A percentile compares a stretch with the other conserved stretches of the same genome.
Evolutionary conservation across 2,888 invertebrate genomes (phyloP).

Genomic region (Eupelmus urozonus): DNA sequence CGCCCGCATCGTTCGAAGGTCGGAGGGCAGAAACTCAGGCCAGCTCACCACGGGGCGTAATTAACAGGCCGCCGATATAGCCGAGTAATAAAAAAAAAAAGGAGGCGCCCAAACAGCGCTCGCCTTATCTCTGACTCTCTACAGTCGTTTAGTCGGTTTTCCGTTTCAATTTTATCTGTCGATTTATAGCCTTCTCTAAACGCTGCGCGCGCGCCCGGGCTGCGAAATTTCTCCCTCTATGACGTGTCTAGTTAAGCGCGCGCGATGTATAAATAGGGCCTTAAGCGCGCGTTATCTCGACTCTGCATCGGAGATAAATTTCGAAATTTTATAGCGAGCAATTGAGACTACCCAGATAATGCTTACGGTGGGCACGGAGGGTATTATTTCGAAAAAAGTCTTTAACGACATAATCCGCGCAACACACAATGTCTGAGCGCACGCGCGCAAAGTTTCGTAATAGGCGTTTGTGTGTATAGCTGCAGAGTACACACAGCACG

Average conservation of each 20-base stretch:
- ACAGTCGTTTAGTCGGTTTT: conserved; percentile 21
- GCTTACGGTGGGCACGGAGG: too few relatives aligned
- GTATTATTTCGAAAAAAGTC: too few relatives aligned
- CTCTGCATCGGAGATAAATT: conserved; percentile 8
- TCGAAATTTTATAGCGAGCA: not conserved
- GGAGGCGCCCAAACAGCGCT: conserved; percentile 34
- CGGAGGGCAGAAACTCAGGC: conserved; percentile 40
- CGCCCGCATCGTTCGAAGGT: conserved; percentile 27
- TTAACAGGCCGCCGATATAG: too few relatives aligned
- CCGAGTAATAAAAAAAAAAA: conserved; percentile 17
- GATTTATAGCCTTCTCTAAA: conserved; percentile 42
- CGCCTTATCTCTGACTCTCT: conserved; percentile 35
- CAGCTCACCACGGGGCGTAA: conserved; percentile 28
- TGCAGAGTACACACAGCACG: too few relatives aligned
- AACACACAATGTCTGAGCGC: too few relatives aligned
- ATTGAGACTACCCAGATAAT: too few relatives aligned
- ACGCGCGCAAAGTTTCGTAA: too few relatives aligned
- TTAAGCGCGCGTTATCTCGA: not conserved
- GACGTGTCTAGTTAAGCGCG: too few relatives aligned
- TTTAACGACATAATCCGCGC: too few relatives aligned
- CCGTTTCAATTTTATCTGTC: conserved; percentile 49
- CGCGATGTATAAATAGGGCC: not conserved
- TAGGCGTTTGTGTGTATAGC: too few relatives aligned
- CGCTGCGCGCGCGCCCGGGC: not conserved
- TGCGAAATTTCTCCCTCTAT: conserved; percentile 11